Base-by-base conservation (phyloP, 2,888 invertebrate species). In the Nomada hirtipes region DNA sequence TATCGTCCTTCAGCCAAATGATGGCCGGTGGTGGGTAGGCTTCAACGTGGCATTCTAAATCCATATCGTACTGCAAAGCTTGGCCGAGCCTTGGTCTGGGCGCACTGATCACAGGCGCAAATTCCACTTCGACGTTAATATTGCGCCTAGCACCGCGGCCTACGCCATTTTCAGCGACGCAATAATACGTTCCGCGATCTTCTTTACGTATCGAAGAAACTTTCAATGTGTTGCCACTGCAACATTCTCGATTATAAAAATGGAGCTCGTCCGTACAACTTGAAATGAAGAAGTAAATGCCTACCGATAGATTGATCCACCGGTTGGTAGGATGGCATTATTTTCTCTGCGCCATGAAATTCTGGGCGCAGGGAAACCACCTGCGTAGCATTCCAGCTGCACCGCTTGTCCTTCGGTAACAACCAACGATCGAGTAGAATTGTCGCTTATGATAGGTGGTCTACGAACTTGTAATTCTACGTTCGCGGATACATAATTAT, bases 1-100 rank as follows among this genome's bases (percentile, higher is more conserved):
- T 95, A 64, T 96, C 97, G 71, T 98, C 98, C 93, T 98, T 98
- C 4, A 97, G 94, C 99, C 99, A 99, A 0, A 96, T 95, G 84
- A 99, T 98, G 1, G 97, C 98, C 0, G 99, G 98, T 3, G 98
- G 98, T 0, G 99, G 99, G 94, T 98, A 98, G 0, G 98, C 98
- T 92, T 98, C 98, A 18, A 98, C 97, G 93, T 98, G 98, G 91
- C 99, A 99, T 91, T 98, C 98, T 84, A 99, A 93, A 91, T 98
- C 98, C 97, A 98, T 98, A 90, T 98, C 98, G 91, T 98, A 98
- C 92, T 98, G 98, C 13, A 98, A 94, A 0, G 98, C 98, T 95
- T 98, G 96, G 15, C 98, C 98, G 50, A 98, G 94, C 29, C 98
- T 95, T 0, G 98, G 98, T 26, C 97, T 94, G 0, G 98, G 97